phyloP scores from a whole-genome alignment of 2,113 vertebrate species.

The Tiliqua scincoides region DNA sequence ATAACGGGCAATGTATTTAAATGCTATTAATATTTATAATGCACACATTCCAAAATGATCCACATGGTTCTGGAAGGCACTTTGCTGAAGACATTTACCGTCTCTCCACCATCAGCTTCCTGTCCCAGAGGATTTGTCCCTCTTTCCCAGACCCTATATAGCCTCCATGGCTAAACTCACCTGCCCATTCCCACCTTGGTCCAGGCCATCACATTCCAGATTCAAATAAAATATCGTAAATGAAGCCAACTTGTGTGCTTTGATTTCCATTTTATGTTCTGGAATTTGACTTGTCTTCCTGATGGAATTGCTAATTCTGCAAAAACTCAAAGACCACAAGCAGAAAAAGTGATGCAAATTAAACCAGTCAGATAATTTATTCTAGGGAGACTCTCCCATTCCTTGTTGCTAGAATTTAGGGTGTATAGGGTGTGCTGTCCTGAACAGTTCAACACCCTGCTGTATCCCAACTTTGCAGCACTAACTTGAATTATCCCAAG shows the following conservation, averaged over 20 bases:
- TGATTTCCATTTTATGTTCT: conserved; percentile 7
- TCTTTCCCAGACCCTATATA: background rate
- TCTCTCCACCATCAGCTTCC: background rate
- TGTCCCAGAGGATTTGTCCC: background rate
- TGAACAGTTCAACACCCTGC: background rate
- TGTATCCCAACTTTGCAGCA: background rate
- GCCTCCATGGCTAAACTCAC: background rate
- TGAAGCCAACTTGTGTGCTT: background rate
- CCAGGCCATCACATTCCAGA: background rate
- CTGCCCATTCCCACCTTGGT: background rate
- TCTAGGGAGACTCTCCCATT: background rate
- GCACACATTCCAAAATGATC: conserved; percentile 55
- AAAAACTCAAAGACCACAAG: background rate
- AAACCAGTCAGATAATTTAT: background rate
- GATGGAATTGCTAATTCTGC: conserved; percentile 7
- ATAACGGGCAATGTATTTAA: conserved; percentile 68
- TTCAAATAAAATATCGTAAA: background rate
- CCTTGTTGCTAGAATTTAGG: background rate
- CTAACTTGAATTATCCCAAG: background rate
- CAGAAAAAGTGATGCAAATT: conserved; percentile 7
- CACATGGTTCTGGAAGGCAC: conserved; percentile 60
- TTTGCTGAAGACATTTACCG: conserved; percentile 33
- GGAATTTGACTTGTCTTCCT: background rate
- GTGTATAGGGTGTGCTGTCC: too few relatives aligned
- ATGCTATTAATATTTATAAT: conserved; percentile 75